A percentile compares a stretch with the other conserved stretches of the same genome.
phyloP scores from a whole-genome alignment of 30 jellyfish, hydroid and myxozoan genomes.

The Clytia hemisphaerica region DNA sequence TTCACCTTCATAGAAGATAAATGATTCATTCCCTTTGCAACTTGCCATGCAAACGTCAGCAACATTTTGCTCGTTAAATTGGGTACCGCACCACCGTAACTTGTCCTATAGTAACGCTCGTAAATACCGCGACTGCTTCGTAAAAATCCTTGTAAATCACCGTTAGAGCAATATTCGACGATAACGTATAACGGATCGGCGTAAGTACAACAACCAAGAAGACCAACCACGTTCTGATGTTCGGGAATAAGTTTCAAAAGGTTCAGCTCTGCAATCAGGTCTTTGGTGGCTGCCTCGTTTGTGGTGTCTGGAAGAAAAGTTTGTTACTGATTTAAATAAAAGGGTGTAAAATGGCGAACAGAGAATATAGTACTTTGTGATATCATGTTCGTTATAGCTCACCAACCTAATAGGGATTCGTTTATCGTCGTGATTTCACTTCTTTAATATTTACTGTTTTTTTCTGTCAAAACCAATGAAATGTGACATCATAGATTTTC shows the following conservation, averaged over 20 bases:
- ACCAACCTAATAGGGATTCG: too few species aligned
- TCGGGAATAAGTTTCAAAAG: slow-evolving; percentile 82
- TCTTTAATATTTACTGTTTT: too few species aligned
- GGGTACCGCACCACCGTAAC: slow-evolving; percentile 66
- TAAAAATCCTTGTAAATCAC: slow-evolving; percentile 90
- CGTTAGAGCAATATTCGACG: slow-evolving; percentile 91
- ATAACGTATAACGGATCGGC: slow-evolving; percentile 77
- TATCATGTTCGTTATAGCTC: too few species aligned
- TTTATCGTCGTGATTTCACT: too few species aligned
- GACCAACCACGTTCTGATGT: slow-evolving; percentile 85
- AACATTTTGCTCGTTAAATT: slow-evolving; percentile 75
- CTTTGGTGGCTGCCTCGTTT: slow-evolving; percentile 75
- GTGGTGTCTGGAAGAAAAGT: slow-evolving; percentile 34
- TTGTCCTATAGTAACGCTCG: slow-evolving; percentile 66
- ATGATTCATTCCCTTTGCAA: slow-evolving; percentile 86
- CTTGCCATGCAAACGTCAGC: slow-evolving; percentile 75
- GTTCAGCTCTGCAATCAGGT: slow-evolving; percentile 76
- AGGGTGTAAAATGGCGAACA: too few species aligned
- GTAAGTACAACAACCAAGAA: slow-evolving; percentile 86
- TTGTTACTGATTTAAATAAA: too few species aligned
- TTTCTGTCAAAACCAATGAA: too few species aligned
- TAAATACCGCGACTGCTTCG: slow-evolving; percentile 87
- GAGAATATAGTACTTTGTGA: too few species aligned
- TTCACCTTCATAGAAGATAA: slow-evolving; percentile 75
- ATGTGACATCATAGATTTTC: too few species aligned